Conservation (phyloP, 2,113 vertebrate genomes). For the Equus quagga region DNA sequence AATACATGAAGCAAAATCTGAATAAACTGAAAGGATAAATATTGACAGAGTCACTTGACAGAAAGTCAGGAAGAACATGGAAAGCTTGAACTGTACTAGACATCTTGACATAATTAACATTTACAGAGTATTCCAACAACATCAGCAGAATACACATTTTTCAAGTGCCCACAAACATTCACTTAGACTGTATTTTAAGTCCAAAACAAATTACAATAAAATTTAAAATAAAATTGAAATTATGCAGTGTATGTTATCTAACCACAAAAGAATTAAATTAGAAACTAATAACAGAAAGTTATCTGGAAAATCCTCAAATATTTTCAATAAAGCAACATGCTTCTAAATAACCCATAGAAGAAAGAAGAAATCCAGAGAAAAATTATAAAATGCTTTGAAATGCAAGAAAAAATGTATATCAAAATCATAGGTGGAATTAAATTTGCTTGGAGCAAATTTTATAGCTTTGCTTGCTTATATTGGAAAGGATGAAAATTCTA, state of each 20-base stretch:
- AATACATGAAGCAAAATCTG: not conserved
- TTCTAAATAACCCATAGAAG: not conserved
- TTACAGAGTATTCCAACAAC: too few relatives aligned
- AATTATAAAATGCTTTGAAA: conserved; percentile 23
- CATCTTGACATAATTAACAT: too few relatives aligned
- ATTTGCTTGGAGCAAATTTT: not conserved
- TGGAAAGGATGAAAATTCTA: conserved; percentile 39
- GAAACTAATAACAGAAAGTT: not conserved
- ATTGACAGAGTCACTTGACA: not conserved
- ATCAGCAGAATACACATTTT: not conserved
- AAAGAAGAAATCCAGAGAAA: not conserved
- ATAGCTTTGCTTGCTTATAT: not conserved
- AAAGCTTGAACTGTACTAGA: not conserved
- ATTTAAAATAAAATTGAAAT: not conserved
- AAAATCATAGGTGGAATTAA: not conserved
- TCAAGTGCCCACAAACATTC: not conserved
- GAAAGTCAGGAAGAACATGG: not conserved
- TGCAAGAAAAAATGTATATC: not conserved
- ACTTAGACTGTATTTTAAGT: not conserved
- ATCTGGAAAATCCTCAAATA: not conserved
- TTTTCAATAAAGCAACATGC: not conserved
- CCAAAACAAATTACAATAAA: not conserved
- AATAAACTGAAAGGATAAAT: not conserved
- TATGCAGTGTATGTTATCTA: not conserved
- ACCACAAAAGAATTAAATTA: not conserved